These are phyloP conservation scores for Scrobipalpa atriplicella DNA, from an alignment of 2,888 invertebrate species.

Conservation along the genomic window DNA sequence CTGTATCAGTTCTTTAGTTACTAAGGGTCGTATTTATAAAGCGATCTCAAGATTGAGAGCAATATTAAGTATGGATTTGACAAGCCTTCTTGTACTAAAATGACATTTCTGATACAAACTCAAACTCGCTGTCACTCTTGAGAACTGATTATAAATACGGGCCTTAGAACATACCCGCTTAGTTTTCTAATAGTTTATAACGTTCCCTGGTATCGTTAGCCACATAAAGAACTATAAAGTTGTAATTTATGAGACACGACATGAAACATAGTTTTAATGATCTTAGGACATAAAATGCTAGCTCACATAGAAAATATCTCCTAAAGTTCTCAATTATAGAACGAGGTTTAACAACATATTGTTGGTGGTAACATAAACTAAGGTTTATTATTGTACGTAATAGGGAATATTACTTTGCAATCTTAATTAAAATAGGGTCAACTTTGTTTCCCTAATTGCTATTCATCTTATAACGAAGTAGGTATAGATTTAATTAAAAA, in stretches of 20 bases:
- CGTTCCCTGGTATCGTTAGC: not conserved
- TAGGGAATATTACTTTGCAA: not conserved
- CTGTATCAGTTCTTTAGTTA: not conserved
- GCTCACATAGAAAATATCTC: conserved; percentile 1
- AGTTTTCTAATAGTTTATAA: not conserved
- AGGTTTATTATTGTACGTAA: not conserved
- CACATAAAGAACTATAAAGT: not conserved
- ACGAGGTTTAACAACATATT: conserved; percentile 30
- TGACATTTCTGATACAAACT: no score
- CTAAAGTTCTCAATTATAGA: not conserved
- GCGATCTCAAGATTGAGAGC: no score
- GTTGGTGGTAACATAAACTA: not conserved
- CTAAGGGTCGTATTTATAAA: no score
- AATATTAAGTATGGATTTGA: no score
- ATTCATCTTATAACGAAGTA: not conserved
- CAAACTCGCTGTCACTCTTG: no score
- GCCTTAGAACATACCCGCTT: not conserved
- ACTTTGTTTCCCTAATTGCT: not conserved
- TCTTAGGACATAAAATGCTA: conserved; percentile 25
- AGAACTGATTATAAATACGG: no score
- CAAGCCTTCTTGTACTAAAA: no score
- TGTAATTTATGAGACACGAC: conserved; percentile 44
- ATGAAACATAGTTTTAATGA: conserved; percentile 49
- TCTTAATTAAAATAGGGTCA: not conserved
- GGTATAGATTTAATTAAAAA: no score